Percentiles rank a stretch among this genome's conserved stretches.
These are phyloP conservation scores for Ibidorhyncha struthersii DNA, from an alignment of 2,113 vertebrate genomes.

Conservation along the genomic window DNA sequence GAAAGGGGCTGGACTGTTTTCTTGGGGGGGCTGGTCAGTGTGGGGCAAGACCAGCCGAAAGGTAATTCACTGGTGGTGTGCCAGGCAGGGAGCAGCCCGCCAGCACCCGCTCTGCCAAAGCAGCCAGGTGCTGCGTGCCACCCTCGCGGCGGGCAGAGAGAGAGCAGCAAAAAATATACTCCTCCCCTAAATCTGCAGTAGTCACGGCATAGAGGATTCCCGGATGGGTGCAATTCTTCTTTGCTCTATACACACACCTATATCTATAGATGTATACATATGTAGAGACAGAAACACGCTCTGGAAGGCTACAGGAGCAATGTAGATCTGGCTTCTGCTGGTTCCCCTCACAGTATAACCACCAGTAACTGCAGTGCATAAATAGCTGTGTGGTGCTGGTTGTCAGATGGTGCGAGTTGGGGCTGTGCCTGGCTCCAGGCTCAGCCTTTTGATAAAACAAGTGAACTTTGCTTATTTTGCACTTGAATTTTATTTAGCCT, in stretches of 20 bases:
- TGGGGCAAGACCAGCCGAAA: background rate
- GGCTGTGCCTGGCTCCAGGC: background rate
- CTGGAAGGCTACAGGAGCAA: background rate
- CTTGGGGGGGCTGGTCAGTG: background rate
- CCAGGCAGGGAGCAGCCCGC: background rate
- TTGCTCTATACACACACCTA: background rate
- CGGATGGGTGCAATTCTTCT: background rate
- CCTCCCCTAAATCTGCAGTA: background rate
- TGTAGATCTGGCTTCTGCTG: background rate
- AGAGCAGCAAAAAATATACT: background rate
- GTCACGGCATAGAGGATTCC: background rate
- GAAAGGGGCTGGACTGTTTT: background rate
- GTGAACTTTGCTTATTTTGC: background rate
- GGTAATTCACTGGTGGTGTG: background rate
- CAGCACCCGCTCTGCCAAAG: background rate
- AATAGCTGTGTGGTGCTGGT: background rate
- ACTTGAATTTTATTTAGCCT: slow-evolving; percentile 32
- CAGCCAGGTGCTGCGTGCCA: background rate
- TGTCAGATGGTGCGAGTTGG: rapidly evolving
- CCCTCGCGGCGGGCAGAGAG: background rate
- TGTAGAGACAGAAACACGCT: rapidly evolving
- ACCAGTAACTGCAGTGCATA: background rate
- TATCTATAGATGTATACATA: rapidly evolving
- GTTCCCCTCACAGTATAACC: background rate
- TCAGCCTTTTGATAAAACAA: slow-evolving; percentile 10